Evolutionary conservation across 2,888 invertebrate genomes (phyloP), one percentile per base, ranked within the genome.

Genomic region (Uropetala carovei): DNA sequence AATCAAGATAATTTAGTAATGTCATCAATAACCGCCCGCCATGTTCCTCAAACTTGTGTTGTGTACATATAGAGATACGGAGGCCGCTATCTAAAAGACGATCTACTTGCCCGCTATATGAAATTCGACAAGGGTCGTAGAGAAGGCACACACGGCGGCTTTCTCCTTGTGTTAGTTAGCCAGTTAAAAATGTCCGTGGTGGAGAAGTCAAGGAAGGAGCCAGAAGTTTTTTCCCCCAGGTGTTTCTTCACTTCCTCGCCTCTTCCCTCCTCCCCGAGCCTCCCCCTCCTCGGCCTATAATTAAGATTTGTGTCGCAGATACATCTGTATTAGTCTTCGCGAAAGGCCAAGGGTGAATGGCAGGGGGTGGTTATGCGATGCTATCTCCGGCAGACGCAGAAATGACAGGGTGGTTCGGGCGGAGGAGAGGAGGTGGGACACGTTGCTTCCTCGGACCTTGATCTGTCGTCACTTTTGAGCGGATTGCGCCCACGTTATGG

Each of bases 231-330:
- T 43, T 18, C 8, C 30, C 30, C 60, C 86, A 60, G 60, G 86
- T 60, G 60, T 60, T 86, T 86, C 60, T 30, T 27, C 22, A 86
- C 18, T 83, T n/a, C 57, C 83, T 43, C 27, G 56, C 43, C 11
- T 56, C 43, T 11, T 56, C 83, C 83, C 56, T 18, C 0, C 57
- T 5, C 83, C 57, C 5, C n/a, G 18, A 18, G 16, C 68, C 86
- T 86, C 86, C 64, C 5, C 86, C 83, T 83, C 27, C 59, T 13
- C 60, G 86, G 14, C 22, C 60, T 60, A 86, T 60, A 86, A 86
- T 86, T 86, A 86, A 86, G 86, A 86, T 86, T 86, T 86, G 86
- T 86, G 86, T 86, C 86, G 27, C 86, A 86, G 86, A 86, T 86
- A 86, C 86, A 86, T 16, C 59, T 59, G 86, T 83, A 83, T 83